These are phyloP conservation scores for Anarrhichthys ocellatus DNA, from an alignment of 2,113 vertebrate species.

Conservation along the genomic window DNA sequence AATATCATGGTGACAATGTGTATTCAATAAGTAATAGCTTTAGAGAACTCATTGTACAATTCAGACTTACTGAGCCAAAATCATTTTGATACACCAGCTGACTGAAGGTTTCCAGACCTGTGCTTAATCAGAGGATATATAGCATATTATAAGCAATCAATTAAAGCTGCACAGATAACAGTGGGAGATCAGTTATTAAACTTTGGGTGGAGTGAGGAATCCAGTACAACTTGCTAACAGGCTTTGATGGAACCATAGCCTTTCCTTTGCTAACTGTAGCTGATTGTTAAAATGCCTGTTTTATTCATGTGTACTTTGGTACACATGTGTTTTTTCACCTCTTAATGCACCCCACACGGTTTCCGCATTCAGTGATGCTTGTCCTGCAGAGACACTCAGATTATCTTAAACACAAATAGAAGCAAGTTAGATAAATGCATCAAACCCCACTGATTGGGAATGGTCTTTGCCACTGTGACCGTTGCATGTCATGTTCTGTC, in stretches of 20 bases:
- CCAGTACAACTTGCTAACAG: background rate
- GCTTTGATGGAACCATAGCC: background rate
- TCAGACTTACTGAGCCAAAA: slow-evolving; percentile 84
- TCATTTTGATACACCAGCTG: slow-evolving; percentile 88
- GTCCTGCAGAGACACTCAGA: slow-evolving; percentile 81
- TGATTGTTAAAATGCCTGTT: background rate
- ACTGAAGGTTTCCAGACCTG: slow-evolving; percentile 92
- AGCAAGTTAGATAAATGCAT: slow-evolving; percentile 2
- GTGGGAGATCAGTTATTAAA: background rate
- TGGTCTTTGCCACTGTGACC: background rate
- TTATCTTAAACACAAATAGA: slow-evolving; percentile 83
- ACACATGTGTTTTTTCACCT: slow-evolving; percentile 81
- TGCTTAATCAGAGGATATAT: slow-evolving; percentile 38
- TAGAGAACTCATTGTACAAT: background rate
- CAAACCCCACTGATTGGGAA: background rate
- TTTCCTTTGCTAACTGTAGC: background rate
- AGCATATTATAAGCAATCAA: slow-evolving; percentile 6
- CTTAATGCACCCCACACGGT: slow-evolving; percentile 90
- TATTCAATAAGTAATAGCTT: background rate
- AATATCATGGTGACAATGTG: background rate
- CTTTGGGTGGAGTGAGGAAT: background rate
- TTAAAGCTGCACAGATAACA: background rate
- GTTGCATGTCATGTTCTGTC: background rate
- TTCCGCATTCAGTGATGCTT: slow-evolving; percentile 80
- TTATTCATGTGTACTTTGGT: background rate